Base-by-base conservation (phyloP, 2,888 invertebrate species). In the Sarcophaga rosellei region DNA sequence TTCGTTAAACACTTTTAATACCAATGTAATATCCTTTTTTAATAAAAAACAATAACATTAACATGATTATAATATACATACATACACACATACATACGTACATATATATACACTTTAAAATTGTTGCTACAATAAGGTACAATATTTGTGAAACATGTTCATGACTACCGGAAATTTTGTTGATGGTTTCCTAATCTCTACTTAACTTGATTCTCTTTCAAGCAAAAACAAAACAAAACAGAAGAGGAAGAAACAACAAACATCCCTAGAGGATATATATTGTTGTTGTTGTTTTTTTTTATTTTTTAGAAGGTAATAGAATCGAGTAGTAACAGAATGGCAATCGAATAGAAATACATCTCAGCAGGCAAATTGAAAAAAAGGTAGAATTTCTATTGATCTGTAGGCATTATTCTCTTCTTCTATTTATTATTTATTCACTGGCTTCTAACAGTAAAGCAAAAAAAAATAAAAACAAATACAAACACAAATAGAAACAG, bases 161-260 rank as follows among this genome's bases (percentile, higher is more conserved):
- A 47, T 68, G 23, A 45, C 10, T 23, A 47, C 68, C 77, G 69
- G 77, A 78, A 69, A 69, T 78, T 78, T 62, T 44, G 47, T 69
- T 47, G 47, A 47, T 78, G 77, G 53, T 62, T 69, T 78, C n/a
- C 72, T 61, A 73, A 73, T 61, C 44, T 47, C 47, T 53, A 15
- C 53, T 53, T 15, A 53, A 53, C 53, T 35, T 53, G 53, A 53
- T 53, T 53, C 53, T 53, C 53, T 53, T 53, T 53, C 53, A 15
- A 53, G 17, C 17, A 53, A 15, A 47, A 15, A 47, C 15, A 47
- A 53, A 53, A 53, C 53, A 17, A 17, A 4, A 53, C 53, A 53
- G 35, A 35, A 35, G 35, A 35, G 10, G 17, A 15, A 53, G 17
- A 53, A 15, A 17, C 17, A 53, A 53, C 12, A 53, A 12, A 53